These are phyloP conservation scores for Harpalus rubripes DNA, from an alignment of 2,888 invertebrate species.

Conservation along the genomic window DNA sequence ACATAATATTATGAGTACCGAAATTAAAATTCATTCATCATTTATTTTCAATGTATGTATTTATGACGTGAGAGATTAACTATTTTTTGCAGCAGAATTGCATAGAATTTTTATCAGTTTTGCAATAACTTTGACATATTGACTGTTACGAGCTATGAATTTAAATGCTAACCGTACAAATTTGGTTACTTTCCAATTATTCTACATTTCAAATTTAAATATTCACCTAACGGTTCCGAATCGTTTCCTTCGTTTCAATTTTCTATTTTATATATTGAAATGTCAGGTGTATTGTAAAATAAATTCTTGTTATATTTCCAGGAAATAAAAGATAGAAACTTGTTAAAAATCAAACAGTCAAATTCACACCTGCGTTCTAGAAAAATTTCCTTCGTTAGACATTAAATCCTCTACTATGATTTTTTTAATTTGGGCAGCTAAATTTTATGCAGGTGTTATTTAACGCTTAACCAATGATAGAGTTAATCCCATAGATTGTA, in stretches of 20 bases:
- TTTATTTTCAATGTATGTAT: not conserved
- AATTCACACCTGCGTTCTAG: not conserved
- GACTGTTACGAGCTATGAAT: constrained; percentile 18
- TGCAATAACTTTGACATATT: constrained; percentile 23
- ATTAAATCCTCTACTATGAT: too few species aligned
- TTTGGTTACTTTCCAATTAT: not conserved
- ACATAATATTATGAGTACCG: not conserved
- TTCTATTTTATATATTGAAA: not conserved
- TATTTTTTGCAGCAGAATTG: not conserved
- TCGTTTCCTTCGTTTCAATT: not conserved
- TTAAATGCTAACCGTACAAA: constrained; percentile 6
- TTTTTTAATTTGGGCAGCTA: too few species aligned
- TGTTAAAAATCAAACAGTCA: not conserved
- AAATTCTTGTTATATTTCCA: not conserved
- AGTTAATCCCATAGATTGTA: too few species aligned
- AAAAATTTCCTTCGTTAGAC: not conserved
- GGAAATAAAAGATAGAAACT: not conserved
- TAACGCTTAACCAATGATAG: too few species aligned
- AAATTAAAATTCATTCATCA: not conserved
- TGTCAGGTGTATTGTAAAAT: not conserved
- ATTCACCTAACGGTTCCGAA: not conserved
- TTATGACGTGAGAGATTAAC: not conserved
- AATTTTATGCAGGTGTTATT: too few species aligned
- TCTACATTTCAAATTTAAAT: constrained; percentile 26
- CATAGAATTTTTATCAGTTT: constrained; percentile 20